Conservation (phyloP, 1,140 invertebrate genomes). For the Rhopalosiphum maidis region DNA sequence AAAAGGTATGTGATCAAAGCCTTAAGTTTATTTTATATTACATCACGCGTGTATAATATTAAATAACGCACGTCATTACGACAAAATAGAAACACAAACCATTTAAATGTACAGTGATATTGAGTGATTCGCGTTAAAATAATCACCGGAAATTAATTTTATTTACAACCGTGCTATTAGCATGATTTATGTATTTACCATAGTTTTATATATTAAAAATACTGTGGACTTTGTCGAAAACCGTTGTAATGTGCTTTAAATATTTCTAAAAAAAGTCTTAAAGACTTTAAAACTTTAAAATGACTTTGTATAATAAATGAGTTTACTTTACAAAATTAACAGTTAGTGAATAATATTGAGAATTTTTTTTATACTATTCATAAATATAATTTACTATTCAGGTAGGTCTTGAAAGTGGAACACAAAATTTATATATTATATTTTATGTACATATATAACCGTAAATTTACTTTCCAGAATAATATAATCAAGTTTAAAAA, state of each 20-base stretch:
- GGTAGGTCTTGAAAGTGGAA: background rate
- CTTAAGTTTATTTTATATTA: background rate
- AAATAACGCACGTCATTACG: background rate
- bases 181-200: background rate
- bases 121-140: background rate
- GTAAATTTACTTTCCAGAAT: background rate
- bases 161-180: background rate
- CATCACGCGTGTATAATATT: background rate
- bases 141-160: background rate
- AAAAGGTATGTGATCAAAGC: background rate
- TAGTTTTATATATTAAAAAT: background rate
- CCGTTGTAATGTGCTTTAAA: background rate
- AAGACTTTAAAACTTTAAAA: background rate
- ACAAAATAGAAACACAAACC: background rate
- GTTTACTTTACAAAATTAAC: slow-evolving; percentile 1
- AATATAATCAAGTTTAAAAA: background rate
- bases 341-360: background rate
- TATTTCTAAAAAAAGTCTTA: background rate
- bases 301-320: slow-evolving; percentile 13
- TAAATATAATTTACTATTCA: background rate
- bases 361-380: background rate
- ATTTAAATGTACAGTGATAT: background rate
- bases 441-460: background rate
- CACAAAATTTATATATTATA: background rate
- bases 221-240: background rate